phyloP scores from a whole-genome alignment of 2,113 vertebrate genomes.

The Pterocles orientalis region DNA sequence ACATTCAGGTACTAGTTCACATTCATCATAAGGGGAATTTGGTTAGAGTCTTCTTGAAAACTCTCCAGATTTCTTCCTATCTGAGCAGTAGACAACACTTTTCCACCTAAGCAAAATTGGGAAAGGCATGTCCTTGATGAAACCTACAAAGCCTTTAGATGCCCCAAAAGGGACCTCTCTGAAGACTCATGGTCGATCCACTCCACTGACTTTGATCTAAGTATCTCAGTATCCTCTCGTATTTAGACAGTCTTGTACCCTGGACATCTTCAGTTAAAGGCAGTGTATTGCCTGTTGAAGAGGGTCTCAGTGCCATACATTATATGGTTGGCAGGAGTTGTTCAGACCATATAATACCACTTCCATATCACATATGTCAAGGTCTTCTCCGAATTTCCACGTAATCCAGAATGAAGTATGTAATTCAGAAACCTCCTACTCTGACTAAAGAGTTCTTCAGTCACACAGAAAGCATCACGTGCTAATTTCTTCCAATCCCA shows the following conservation, averaged over 20 bases:
- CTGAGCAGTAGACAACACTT: not conserved
- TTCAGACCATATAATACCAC: not conserved
- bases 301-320: not conserved
- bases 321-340: not conserved
- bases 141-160: not conserved
- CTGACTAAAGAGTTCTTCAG: not conserved
- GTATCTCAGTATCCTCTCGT: not conserved
- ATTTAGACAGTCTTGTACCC: not conserved
- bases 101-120: not conserved
- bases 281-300: rapidly evolving
- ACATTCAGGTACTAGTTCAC: not conserved
- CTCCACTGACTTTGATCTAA: not conserved
- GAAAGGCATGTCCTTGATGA: not conserved
- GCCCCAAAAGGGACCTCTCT: not conserved
- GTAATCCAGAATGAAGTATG: not conserved
- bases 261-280: not conserved
- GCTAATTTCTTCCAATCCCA: not conserved
- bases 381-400: not conserved
- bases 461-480: not conserved
- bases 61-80: not conserved
- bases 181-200: not conserved
- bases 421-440: not conserved
- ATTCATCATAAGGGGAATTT: not conserved
- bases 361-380: not conserved
- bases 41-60: not conserved